Percentiles rank a stretch among this genome's conserved stretches.
Conservation (phyloP, 2,797 vertebrate genomes). For the Schizopygopsis malacanthus region DNA sequence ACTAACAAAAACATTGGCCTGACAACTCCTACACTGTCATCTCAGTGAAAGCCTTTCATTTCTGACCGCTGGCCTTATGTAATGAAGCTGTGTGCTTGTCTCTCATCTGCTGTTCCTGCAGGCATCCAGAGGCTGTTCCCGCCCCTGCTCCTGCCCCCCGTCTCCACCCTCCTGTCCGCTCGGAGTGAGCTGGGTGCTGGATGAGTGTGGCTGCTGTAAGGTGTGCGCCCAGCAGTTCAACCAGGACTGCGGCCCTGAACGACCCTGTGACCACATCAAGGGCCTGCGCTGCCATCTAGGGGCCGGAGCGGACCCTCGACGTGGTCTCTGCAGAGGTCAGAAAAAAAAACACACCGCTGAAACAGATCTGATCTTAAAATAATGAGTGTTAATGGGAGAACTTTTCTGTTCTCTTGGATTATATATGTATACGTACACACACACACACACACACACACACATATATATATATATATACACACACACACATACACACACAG, state of each 20-base stretch:
- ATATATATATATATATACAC: too few species aligned
- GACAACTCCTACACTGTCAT: neutral
- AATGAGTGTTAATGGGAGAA: neutral
- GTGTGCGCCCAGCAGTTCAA: conserved; percentile 80
- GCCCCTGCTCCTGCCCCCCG: conserved; percentile 70
- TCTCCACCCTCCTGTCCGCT: conserved; percentile 66
- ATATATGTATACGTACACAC: too few species aligned
- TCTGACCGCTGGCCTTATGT: neutral
- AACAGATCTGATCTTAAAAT: neutral
- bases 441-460: too few species aligned
- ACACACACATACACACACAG: too few species aligned
- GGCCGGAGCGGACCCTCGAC: conserved; percentile 69
- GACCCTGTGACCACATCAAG: conserved; percentile 82
- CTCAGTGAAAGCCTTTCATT: neutral
- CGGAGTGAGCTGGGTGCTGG: conserved; percentile 75
- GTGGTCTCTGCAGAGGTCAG: conserved; percentile 80
- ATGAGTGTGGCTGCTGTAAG: conserved; percentile 80
- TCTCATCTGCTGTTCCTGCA: conserved; percentile 52
- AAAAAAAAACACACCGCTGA: neutral
- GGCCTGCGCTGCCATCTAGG: conserved; percentile 81
- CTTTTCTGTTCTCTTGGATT: neutral
- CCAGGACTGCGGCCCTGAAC: conserved; percentile 72
- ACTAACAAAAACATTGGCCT: neutral
- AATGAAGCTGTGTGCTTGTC: neutral
- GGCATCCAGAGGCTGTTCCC: conserved; percentile 67